Base-by-base conservation (phyloP, 1,140 invertebrate species). In the Tyrophagus putrescentiae region DNA sequence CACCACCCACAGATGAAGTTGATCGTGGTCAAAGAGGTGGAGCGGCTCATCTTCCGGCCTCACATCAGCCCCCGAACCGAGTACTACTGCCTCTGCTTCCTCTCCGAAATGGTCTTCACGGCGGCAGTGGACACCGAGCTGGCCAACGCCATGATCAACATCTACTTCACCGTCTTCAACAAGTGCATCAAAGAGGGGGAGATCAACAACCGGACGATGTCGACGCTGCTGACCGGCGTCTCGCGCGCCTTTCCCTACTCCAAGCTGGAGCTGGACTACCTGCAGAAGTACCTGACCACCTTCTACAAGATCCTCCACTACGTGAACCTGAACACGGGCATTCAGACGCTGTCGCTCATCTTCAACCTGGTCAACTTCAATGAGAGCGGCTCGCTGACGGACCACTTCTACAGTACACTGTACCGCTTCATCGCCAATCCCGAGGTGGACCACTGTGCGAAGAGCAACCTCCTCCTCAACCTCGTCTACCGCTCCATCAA, bases 121-220 rank as follows among this genome's bases (percentile, higher is more conserved):
- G n/a, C 21, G 0, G 60, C 72, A 29, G 81, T 84, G 9, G 83
- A 91, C 52, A 74, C 76, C 2, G 77, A 83, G 53, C 74, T 95
- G 18, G 90, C 92, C 0, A 80, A 79, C 61, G 82, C 80, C 65
- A 73, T 97, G 16, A 84, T 97, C 11, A 76, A 82, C 57, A 82
- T 97, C n/a, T 97, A 96, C 72, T 92, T 98, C 69, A 82, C 85
- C 0, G 90, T 97, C 68, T 98, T 98, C 73, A 95, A 92, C 75
- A 85, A 89, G 48, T 82, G 83, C 42, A 79, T 91, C 16, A 88
- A 90, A 70, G 85, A 83, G 79, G 86, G 88, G 25, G 88, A 94
- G 64, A 82, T 95, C 0, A 85, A 95, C 67, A 86, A 82, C 41
- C 83, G 87, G 67, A 82, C 96, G 73, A 89, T 98, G 84, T 84